phyloP scores from a whole-genome alignment of 2,888 invertebrate species.

The Isoperla grammatica region DNA sequence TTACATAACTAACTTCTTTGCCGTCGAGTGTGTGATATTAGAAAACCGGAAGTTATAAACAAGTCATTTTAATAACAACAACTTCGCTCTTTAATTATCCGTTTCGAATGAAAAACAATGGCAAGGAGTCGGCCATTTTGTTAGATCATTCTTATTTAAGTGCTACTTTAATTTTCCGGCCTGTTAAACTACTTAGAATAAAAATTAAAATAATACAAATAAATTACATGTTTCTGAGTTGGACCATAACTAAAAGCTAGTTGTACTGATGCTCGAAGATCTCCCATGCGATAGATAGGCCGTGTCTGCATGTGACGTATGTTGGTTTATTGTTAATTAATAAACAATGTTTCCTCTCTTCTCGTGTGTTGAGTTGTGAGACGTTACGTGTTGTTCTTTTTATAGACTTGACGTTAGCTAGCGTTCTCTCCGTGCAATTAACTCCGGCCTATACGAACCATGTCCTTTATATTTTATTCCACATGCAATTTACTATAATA shows the following conservation, averaged over 20 bases:
- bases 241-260: conserved; percentile 1
- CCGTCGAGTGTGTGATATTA: conserved; percentile 17
- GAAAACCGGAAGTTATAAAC: conserved; percentile 27
- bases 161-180: conserved; percentile 22
- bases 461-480: background rate
- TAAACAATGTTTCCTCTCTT: too few species aligned
- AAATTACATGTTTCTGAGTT: conserved; percentile 10
- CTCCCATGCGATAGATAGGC: too few species aligned
- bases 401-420: too few species aligned
- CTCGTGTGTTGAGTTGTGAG: too few species aligned
- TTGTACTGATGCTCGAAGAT: too few species aligned
- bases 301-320: too few species aligned
- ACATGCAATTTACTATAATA: conserved; percentile 12
- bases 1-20: conserved; percentile 20
- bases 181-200: conserved; percentile 19
- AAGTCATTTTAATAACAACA: conserved; percentile 26
- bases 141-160: conserved; percentile 8
- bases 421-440: too few species aligned
- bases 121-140: conserved; percentile 15
- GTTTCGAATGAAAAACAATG: conserved; percentile 22
- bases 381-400: too few species aligned
- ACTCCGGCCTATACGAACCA: too few species aligned
- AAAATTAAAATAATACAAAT: conserved; percentile 18
- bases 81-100: conserved; percentile 26
- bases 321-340: too few species aligned